phyloP scores from a whole-genome alignment of 2,113 vertebrate genomes.

The Aegypius monachus region DNA sequence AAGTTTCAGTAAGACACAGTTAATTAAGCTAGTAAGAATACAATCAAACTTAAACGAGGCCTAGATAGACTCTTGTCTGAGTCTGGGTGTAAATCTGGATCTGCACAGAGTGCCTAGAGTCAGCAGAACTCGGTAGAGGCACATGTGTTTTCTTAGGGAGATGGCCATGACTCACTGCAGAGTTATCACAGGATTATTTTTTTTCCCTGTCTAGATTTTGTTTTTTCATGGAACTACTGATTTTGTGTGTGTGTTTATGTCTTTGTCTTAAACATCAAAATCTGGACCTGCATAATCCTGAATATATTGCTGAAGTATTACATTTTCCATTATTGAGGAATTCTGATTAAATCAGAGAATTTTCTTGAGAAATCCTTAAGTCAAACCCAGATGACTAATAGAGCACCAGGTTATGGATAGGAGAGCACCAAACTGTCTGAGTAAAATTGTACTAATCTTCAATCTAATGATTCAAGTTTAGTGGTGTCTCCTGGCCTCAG shows the following conservation, averaged over 20 bases:
- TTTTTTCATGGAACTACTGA: background rate
- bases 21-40: background rate
- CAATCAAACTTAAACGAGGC: background rate
- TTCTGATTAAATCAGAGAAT: background rate
- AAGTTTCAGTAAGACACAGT: background rate
- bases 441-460: background rate
- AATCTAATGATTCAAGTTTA: background rate
- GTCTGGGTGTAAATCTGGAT: background rate
- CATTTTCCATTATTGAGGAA: background rate
- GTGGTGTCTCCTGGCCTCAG: background rate
- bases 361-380: background rate
- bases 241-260: background rate
- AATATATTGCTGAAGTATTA: background rate
- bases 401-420: background rate
- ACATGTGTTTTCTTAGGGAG: background rate
- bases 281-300: background rate
- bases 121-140: background rate
- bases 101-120: background rate
- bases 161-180: background rate
- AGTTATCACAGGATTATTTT: background rate
- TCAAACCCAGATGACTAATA: background rate
- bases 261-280: background rate
- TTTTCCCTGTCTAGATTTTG: background rate
- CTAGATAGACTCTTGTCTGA: background rate
- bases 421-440: background rate